phyloP scores from a whole-genome alignment of 1,140 invertebrate genomes.

The Pogonomyrmex barbatus region DNA sequence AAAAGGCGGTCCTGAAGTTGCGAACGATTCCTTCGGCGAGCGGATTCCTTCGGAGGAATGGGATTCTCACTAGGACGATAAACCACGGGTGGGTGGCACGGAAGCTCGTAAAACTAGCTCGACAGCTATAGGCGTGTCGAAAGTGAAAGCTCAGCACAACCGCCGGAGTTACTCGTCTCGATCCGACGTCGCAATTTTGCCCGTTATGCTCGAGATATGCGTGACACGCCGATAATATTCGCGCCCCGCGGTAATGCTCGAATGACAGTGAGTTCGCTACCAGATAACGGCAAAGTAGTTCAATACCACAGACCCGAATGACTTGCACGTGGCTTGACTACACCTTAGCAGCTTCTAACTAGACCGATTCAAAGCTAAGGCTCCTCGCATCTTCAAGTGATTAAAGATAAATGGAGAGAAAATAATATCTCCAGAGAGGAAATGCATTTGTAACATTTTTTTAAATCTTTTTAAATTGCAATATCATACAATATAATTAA shows the following conservation, averaged over 20 bases:
- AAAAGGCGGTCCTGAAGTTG: background rate
- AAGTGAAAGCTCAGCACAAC: conserved; percentile 77
- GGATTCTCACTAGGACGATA: conserved; percentile 65
- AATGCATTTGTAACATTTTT: background rate
- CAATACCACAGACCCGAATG: background rate
- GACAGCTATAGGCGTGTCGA: conserved; percentile 48
- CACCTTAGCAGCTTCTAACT: background rate
- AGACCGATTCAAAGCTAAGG: background rate
- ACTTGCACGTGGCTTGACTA: conserved; percentile 16
- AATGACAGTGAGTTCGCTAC: background rate
- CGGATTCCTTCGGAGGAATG: conserved; percentile 34
- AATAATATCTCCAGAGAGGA: background rate
- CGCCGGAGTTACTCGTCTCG: background rate
- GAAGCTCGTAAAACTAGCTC: conserved; percentile 71
- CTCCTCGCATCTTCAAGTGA: background rate
- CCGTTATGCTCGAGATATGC: conserved; percentile 28
- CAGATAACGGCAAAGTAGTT: conserved; percentile 28
- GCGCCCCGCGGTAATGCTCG: conserved; percentile 41
- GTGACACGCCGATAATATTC: conserved; percentile 58
- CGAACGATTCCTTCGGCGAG: background rate
- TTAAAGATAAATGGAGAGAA: background rate
- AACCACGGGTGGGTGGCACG: conserved; percentile 64
- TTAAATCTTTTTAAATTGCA: too few species aligned
- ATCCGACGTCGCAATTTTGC: conserved; percentile 39
- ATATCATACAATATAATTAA: too few species aligned